phyloP scores from a whole-genome alignment of 2,113 vertebrate genomes.

The Mus spicilegus region DNA sequence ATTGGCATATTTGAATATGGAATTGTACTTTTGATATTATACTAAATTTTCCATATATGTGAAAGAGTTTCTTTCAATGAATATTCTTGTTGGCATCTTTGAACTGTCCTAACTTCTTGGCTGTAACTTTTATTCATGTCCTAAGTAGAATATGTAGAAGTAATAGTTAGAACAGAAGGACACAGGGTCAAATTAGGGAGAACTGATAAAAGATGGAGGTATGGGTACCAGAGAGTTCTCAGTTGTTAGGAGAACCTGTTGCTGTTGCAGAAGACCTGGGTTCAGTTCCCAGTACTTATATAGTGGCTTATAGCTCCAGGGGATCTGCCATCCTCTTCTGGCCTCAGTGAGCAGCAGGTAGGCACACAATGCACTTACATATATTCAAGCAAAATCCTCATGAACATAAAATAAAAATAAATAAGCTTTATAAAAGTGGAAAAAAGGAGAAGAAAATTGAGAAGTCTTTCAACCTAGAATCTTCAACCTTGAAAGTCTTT shows the following conservation, averaged over 20 bases:
- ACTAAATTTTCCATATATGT: neutral
- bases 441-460: neutral
- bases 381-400: neutral
- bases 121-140: neutral
- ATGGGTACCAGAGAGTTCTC: neutral
- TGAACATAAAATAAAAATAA: neutral
- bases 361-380: neutral
- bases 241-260: neutral
- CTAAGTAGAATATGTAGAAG: neutral
- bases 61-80: neutral
- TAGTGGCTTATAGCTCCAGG: neutral
- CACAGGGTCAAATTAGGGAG: neutral
- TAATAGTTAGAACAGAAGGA: neutral
- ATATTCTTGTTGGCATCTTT: neutral
- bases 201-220: neutral
- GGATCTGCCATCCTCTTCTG: neutral
- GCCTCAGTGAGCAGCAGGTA: neutral
- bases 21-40: neutral
- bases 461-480: neutral
- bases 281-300: neutral
- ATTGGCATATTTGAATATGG: neutral
- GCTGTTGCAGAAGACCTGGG: neutral
- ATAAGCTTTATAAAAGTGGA: neutral
- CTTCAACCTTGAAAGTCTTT: neutral
- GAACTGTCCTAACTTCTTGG: neutral